Evolutionary conservation across 92 coral and sea anemone species (phyloP).

Genomic region (Anthopleura xanthogrammica): DNA sequence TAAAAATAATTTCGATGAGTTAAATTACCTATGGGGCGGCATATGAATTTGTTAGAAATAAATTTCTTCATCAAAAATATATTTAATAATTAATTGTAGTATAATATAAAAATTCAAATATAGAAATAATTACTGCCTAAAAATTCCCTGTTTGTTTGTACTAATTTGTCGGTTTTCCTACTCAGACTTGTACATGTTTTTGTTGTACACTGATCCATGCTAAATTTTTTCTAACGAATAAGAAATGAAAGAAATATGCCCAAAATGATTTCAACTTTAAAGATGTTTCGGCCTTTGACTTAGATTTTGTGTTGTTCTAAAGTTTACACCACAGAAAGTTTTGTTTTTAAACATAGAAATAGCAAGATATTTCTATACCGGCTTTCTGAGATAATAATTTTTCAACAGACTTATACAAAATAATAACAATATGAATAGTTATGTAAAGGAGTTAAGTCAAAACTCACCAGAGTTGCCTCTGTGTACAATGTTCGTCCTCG

Average conservation of each 20-base stretch:
- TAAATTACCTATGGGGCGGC: too few species aligned
- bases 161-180: neutral
- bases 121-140: neutral
- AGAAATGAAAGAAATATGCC: neutral
- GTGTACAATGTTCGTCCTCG: neutral
- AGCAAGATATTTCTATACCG: neutral
- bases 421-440: neutral
- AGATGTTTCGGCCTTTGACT: too few species aligned
- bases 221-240: neutral
- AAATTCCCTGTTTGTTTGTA: neutral
- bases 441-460: neutral
- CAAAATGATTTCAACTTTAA: neutral
- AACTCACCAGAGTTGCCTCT: slow-evolving; percentile 15
- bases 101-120: neutral
- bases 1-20: too few species aligned
- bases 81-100: neutral
- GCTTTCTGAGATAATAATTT: neutral
- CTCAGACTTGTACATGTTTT: neutral
- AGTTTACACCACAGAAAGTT: too few species aligned
- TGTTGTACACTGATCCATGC: neutral
- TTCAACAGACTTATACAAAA: neutral
- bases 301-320: too few species aligned
- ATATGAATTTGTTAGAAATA: too few species aligned
- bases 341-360: neutral
- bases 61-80: too few species aligned